Base-by-base conservation (phyloP, 1,140 invertebrate species). In the Trissolcus basalis region DNA sequence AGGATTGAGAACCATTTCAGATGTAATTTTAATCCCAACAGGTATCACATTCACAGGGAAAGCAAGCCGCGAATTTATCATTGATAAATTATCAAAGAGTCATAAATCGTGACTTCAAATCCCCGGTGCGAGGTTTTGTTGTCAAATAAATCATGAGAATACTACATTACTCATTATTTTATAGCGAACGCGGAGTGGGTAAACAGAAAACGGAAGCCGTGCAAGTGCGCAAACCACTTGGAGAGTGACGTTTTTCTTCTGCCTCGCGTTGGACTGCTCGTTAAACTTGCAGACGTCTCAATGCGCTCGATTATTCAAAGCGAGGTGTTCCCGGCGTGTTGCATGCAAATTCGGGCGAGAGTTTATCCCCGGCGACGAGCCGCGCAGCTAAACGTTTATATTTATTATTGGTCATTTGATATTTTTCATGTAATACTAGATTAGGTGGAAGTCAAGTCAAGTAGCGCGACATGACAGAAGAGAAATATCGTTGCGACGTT, bases 401-500 rank as follows among this genome's bases (percentile, higher is more conserved):
- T 77, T 77, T 71, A 71, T 68, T 63, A 71, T 63, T 65, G 67
- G 63, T 71, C 68, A 69, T 69, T 77, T 64, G 58, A 72, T 77
- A 72, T 77, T 72, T 76, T 71, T 64, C 63, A 63, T 72, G 68
- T 64, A 63, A 77, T 61, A 64, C 45, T 63, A 76, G 72, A 75
- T 75, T 76, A 75, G 61, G 71, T 71, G 68, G 69, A 65, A 69
- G 75, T 73, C 69, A 61, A 67, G 65, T 58, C 65, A 59, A 78
- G 67, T 59, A 64, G 71, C 58, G 49, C 67, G 59, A 72, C 65
- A 78, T 72, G 71, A 75, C 58, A 71, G 61, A 64, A 58, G 58
- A 72, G 56, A 75, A 79, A 72, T 79, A 75, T 75, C 61, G 76
- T 68, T 51, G 50, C 65, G 65, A 75, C 67, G 71, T 64, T 65